Base-by-base conservation (phyloP, 2,113 vertebrate species). In the Danio rerio region DNA sequence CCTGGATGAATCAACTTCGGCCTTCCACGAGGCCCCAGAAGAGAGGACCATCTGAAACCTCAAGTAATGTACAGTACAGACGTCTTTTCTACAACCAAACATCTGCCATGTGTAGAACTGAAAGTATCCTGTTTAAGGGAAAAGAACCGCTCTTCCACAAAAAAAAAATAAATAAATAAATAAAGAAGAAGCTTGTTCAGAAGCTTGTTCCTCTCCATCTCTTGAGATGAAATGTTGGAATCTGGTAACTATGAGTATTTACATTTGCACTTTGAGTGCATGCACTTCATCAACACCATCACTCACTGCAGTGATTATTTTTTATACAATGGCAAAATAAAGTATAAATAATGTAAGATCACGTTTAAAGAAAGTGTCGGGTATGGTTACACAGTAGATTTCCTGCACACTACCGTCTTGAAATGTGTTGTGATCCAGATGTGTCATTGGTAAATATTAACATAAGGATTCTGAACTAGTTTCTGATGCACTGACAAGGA, bases 1-100 rank as follows among this genome's bases (percentile, higher is more conserved):
- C 66, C 91, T 92, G 81, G 93, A 92, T 42, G 93, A 92, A 31
- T 86, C 88, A 0, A 68, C 77, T 56, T 91, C 90, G 1, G 82
- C 85, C 21, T 87, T 89, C 66, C 90, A 90, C 0, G 90, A 92
- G 65, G 52, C 82, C 1, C 50, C 81, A 0, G 92, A 93, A 76
- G 88, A 92, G 81, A 93, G 90, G 87, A 91, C 86, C 61, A 84
- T 87, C 42, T 58, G 58, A 77, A 43, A 21, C 40, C 53, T 79
- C 61, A 65, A 66, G 61, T 55, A 43, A 53, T 79, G 62, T 79
- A 66, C 75, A 78, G 49, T 63, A 78, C 63, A 74, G 59, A 90
- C 91, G 56, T 86, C 6, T 72, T 76, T 92, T 92, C 90, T 92
- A 84, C 87, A 83, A 31, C 15, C 47, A 68, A 59, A 66, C 52